These are phyloP conservation scores for Andrena praecox DNA, from an alignment of 2,888 invertebrate genomes.

Conservation along the genomic window DNA sequence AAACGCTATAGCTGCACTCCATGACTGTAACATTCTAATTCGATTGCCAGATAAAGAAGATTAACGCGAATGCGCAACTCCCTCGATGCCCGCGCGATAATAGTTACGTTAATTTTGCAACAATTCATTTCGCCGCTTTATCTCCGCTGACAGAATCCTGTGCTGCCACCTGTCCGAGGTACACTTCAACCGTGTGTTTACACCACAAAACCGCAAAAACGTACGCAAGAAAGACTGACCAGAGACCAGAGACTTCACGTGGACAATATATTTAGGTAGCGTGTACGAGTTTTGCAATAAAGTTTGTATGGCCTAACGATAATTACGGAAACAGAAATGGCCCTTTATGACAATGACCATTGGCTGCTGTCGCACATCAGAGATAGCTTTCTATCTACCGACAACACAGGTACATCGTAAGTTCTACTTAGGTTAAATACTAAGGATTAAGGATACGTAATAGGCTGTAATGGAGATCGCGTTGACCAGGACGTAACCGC, in stretches of 20 bases:
- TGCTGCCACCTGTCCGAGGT: slow-evolving; percentile 30
- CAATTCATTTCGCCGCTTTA: background rate
- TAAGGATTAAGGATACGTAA: background rate
- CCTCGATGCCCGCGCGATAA: no score
- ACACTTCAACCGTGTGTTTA: slow-evolving; percentile 13
- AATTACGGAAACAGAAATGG: slow-evolving; percentile 88
- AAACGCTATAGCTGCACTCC: no score
- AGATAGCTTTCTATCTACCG: slow-evolving; percentile 97
- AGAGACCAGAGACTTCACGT: background rate
- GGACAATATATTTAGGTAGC: background rate
- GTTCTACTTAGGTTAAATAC: slow-evolving; percentile 45
- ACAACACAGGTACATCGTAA: slow-evolving; percentile 90
- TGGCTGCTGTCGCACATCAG: slow-evolving; percentile 97
- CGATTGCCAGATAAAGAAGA: no score
- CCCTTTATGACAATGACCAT: slow-evolving; percentile 96
- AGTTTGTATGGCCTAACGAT: background rate
- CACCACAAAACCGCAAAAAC: background rate
- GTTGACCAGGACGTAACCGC: background rate
- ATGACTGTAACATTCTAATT: no score
- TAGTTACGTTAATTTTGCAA: no score
- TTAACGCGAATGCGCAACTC: no score
- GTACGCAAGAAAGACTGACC: background rate
- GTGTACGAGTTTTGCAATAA: background rate
- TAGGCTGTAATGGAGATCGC: background rate
- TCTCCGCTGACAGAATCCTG: background rate